Evolutionary conservation across 2,113 vertebrate genomes (phyloP).

Genomic region (Zosterops pallidus): DNA sequence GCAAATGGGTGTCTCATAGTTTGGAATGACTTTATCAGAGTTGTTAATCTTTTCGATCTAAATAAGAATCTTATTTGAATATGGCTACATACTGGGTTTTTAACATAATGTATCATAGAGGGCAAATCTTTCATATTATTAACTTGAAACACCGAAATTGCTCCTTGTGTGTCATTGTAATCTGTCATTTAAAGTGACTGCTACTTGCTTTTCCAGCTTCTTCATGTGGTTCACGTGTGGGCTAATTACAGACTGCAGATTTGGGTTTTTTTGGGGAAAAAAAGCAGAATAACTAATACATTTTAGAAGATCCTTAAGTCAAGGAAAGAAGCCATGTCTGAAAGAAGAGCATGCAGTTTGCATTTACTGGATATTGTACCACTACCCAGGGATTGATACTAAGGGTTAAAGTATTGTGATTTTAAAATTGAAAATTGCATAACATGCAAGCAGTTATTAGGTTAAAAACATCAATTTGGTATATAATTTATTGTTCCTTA

Average conservation of each 20-base stretch:
- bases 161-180: slow-evolving; percentile 41
- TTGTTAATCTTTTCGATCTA: slow-evolving; percentile 66
- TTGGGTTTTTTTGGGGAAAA: background rate
- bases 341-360: background rate
- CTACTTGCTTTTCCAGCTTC: slow-evolving; percentile 7
- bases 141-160: slow-evolving; percentile 42
- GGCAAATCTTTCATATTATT: slow-evolving; percentile 54
- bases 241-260: background rate
- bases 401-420: background rate
- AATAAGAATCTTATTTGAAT: slow-evolving; percentile 61
- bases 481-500: background rate
- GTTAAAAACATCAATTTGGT: background rate
- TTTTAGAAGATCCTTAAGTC: background rate
- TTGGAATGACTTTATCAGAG: slow-evolving; percentile 53
- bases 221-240: background rate
- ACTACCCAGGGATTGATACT: background rate
- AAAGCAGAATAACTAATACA: background rate
- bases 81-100: slow-evolving; percentile 51
- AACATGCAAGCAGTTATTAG: background rate
- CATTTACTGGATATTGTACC: background rate
- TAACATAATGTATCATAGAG: slow-evolving; percentile 38
- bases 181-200: slow-evolving; percentile 38
- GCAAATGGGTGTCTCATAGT: slow-evolving; percentile 59
- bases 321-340: background rate
- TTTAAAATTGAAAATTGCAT: background rate